A percentile compares a stretch with the other conserved stretches of the same genome.
These are phyloP conservation scores for Diaphora mendica DNA, from an alignment of 2,888 invertebrate species.

Conservation along the genomic window DNA sequence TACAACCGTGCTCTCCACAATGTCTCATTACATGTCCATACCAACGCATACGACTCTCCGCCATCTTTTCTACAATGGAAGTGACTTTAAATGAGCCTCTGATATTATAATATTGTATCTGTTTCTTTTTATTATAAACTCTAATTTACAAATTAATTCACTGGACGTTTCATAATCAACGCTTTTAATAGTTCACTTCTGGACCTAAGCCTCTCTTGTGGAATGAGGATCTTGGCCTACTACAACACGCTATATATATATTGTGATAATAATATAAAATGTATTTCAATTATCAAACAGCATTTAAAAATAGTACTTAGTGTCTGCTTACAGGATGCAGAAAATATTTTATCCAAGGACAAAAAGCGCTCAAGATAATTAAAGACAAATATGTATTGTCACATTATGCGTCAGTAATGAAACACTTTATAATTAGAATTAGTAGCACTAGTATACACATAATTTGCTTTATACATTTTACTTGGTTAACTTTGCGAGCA, in stretches of 20 bases:
- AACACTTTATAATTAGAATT: background rate
- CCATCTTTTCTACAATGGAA: too few relatives aligned
- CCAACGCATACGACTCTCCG: too few relatives aligned
- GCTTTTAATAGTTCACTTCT: too few relatives aligned
- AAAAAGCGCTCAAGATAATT: background rate
- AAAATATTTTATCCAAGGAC: background rate
- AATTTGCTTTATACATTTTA: background rate
- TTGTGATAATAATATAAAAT: background rate
- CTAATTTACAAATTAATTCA: too few relatives aligned
- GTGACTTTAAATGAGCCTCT: too few relatives aligned
- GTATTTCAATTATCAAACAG: background rate
- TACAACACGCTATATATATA: background rate
- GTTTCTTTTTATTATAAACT: too few relatives aligned
- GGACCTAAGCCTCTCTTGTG: too few relatives aligned
- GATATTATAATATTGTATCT: too few relatives aligned
- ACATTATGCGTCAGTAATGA: background rate
- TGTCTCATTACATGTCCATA: too few relatives aligned
- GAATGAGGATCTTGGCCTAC: too few relatives aligned
- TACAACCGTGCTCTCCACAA: too few relatives aligned
- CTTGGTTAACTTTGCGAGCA: background rate
- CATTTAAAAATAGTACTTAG: background rate
- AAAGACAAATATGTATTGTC: background rate
- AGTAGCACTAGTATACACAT: background rate
- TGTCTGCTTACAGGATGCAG: background rate
- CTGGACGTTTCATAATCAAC: too few relatives aligned